These are phyloP conservation scores for Apotomis betuletana DNA, from an alignment of 2,888 invertebrate species.

Conservation along the genomic window DNA sequence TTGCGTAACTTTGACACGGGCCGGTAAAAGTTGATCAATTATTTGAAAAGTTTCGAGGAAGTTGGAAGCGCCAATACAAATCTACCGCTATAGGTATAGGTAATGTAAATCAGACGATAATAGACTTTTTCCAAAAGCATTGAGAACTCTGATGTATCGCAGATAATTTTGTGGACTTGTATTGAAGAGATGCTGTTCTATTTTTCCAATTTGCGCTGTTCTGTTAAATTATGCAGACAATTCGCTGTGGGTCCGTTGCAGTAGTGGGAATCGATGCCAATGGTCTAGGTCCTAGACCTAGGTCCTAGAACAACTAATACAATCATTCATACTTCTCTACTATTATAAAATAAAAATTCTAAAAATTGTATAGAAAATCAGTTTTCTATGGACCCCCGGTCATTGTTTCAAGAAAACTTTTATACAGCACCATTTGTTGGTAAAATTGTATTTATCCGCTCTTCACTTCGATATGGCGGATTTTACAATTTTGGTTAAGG, in stretches of 20 bases:
- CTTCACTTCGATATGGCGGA: too few relatives aligned
- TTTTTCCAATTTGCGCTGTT: constrained; percentile 24
- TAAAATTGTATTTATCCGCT: too few relatives aligned
- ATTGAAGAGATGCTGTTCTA: constrained; percentile 3
- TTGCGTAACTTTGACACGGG: constrained; percentile 4
- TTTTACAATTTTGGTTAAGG: too few relatives aligned
- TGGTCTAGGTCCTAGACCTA: too few relatives aligned
- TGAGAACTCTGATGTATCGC: background rate
- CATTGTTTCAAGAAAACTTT: too few relatives aligned
- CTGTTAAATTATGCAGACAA: constrained; percentile 28
- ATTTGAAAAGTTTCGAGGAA: constrained; percentile 24
- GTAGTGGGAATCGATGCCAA: constrained; percentile 20
- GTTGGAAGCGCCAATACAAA: constrained; percentile 2
- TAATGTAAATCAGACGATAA: background rate
- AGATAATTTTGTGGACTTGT: too few relatives aligned
- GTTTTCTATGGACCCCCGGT: too few relatives aligned
- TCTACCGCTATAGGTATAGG: background rate
- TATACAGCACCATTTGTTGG: too few relatives aligned
- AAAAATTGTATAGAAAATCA: too few relatives aligned
- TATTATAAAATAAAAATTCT: too few relatives aligned
- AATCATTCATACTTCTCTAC: too few relatives aligned
- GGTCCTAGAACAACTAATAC: too few relatives aligned
- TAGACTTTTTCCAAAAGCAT: background rate
- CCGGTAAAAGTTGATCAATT: constrained; percentile 18
- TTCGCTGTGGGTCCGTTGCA: constrained; percentile 24